A percentile compares a stretch with the other conserved stretches of the same genome.
phyloP scores from a whole-genome alignment of 2,888 invertebrate species.

The Vanessa cardui region DNA sequence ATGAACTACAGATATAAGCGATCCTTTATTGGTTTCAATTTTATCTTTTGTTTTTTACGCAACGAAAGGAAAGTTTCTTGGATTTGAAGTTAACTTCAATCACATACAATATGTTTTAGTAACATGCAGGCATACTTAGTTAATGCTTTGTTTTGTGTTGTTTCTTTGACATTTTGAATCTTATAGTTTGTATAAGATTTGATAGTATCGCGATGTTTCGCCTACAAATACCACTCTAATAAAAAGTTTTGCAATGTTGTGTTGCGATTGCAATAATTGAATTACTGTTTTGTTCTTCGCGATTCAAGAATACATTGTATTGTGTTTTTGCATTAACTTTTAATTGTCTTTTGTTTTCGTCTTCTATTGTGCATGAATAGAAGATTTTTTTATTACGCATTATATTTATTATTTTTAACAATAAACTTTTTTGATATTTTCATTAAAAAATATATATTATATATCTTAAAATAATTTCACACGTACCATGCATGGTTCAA shows the following conservation, averaged over 20 bases:
- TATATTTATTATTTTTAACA: neutral
- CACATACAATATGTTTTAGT: no score
- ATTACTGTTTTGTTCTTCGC: constrained; percentile 44
- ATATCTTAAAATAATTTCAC: neutral
- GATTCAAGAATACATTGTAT: constrained; percentile 39
- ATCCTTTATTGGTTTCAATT: constrained; percentile 26
- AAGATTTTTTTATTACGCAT: constrained; percentile 56
- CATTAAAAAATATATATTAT: neutral
- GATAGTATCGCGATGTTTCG: no score
- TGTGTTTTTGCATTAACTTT: constrained; percentile 41
- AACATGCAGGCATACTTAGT: no score
- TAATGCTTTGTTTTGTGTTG: no score
- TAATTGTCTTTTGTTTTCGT: constrained; percentile 67
- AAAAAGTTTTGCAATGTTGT: neutral
- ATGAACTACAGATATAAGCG: constrained; percentile 44
- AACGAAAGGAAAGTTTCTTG: neutral
- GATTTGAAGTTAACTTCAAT: neutral
- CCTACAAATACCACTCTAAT: no score
- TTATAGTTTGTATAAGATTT: no score
- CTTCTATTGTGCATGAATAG: constrained; percentile 67
- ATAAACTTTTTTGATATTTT: neutral
- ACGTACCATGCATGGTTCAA: no score
- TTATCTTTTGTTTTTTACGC: constrained; percentile 8
- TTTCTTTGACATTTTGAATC: no score
- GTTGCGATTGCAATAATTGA: constrained; percentile 13